phyloP scores from a whole-genome alignment of 2,113 vertebrate species.

The Crotalus tigris region DNA sequence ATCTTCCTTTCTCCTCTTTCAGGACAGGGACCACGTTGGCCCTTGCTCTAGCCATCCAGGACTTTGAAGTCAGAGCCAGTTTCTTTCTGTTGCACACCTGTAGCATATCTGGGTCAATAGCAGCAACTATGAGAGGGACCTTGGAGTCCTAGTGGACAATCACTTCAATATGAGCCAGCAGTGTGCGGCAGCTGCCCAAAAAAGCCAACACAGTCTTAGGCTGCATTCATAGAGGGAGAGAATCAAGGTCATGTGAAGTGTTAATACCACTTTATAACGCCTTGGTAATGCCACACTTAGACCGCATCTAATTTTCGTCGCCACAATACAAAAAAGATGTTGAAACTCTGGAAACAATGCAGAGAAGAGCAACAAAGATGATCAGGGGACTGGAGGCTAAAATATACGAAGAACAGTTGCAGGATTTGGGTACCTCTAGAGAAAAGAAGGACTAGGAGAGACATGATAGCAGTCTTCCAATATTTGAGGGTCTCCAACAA shows the following conservation, averaged over 20 bases:
- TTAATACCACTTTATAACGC: not conserved
- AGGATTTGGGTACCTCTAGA: not conserved
- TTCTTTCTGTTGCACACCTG: not conserved
- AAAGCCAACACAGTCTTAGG: not conserved
- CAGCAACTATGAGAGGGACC: too few species aligned
- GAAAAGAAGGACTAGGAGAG: not conserved
- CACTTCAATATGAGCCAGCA: not conserved
- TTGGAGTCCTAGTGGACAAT: too few species aligned
- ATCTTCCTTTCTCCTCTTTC: too few species aligned
- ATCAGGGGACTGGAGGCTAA: too few species aligned
- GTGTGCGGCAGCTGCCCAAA: not conserved
- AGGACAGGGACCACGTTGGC: too few species aligned
- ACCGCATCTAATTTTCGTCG: too few species aligned
- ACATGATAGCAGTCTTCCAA: not conserved
- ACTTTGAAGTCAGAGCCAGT: not conserved
- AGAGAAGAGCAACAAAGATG: too few species aligned
- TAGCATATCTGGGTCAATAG: not conserved
- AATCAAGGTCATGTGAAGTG: not conserved
- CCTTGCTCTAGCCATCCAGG: too few species aligned
- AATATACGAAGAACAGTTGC: too few species aligned
- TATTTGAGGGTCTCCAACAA: not conserved
- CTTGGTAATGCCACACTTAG: not conserved
- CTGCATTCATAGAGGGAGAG: too few species aligned
- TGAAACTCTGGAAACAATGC: not conserved
- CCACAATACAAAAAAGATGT: not conserved